phyloP scores from a whole-genome alignment of 2,888 invertebrate genomes.

The Drosophila barbarae region DNA sequence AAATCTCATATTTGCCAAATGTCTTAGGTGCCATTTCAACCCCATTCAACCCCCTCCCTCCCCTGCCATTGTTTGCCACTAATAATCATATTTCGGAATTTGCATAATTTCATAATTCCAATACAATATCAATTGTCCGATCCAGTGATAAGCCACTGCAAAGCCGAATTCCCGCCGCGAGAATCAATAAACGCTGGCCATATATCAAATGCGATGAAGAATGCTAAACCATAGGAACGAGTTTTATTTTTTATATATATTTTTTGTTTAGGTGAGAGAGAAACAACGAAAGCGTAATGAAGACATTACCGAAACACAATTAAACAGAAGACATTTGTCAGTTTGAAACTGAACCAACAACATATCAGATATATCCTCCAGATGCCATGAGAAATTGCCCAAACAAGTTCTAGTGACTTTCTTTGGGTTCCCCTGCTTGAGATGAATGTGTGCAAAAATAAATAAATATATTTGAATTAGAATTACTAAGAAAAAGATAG shows the following conservation, averaged over 20 bases:
- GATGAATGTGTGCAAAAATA: conserved; percentile 24
- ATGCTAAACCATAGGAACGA: conserved; percentile 40
- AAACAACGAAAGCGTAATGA: conserved; percentile 54
- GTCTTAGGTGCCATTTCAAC: conserved; percentile 51
- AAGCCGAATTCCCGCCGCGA: conserved; percentile 15
- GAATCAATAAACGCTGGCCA: conserved; percentile 50
- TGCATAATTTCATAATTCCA: conserved; percentile 72
- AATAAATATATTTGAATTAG: conserved; percentile 4
- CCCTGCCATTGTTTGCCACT: conserved; percentile 26
- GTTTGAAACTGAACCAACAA: conserved; percentile 52
- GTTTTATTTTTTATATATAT: conserved; percentile 39
- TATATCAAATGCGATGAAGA: conserved; percentile 52
- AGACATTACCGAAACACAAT: conserved; percentile 65
- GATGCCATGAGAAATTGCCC: conserved; percentile 49
- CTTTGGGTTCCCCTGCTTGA: neutral
- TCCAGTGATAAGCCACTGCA: conserved; percentile 38
- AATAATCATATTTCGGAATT: conserved; percentile 55
- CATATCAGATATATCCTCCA: conserved; percentile 49
- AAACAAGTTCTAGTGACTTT: conserved; percentile 59
- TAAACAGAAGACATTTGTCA: conserved; percentile 60
- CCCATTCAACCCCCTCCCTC: conserved; percentile 24
- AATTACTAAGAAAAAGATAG: neutral
- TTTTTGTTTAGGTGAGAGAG: conserved; percentile 1
- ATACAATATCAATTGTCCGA: conserved; percentile 52
- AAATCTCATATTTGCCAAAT: conserved; percentile 58